Evolutionary conservation across 1,140 invertebrate genomes (phyloP), one percentile per base, ranked within the genome.

Genomic region (Spodoptera frugiperda): DNA sequence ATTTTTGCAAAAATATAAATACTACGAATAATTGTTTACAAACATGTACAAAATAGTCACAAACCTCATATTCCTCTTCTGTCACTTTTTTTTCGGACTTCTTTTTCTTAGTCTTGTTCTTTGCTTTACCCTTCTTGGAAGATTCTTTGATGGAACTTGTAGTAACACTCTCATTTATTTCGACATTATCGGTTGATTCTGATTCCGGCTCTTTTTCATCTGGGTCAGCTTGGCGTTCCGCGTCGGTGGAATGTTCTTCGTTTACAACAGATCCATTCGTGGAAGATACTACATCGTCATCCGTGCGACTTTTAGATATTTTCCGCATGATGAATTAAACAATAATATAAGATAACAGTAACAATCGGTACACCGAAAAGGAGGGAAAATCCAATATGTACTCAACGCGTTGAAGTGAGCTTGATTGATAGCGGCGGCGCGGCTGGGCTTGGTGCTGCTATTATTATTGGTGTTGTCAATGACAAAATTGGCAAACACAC

Each of bases 251-350:
- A 51, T 84, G 84, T 59, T 89, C 91, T 44, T 91, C 90, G 75
- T 90, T 89, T 57, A 71, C 77, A 21, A 91, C 63, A 19, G 92
- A 92, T 70, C 91, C 92, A 80, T 92, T 92, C 6, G 92, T 92
- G 2, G 92, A 93, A 30, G 92, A 93, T 76, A 92, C 84, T 57
- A 92, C 87, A 85, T 93, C 92, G 73, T 93, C 92, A 70, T 92
- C 91, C 67, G 85, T 79, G 54, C 92, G 88, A 76, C 74, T 92
- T 83, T 91, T 93, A 10, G 92, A 92, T 79, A 93, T 80, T 83
- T 93, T 93, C 61, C 92, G 84, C 92, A 93, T 93, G 25, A 59
- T 84, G 61, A 87, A 85, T 76, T 83, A 86, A 77, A 86, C 82
- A 86, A 86, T 73, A 51, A 48, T 33, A 6, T 30, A 73, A 14